Base-by-base conservation (phyloP, 2,113 vertebrate genomes). In the Prunella fulvescens region DNA sequence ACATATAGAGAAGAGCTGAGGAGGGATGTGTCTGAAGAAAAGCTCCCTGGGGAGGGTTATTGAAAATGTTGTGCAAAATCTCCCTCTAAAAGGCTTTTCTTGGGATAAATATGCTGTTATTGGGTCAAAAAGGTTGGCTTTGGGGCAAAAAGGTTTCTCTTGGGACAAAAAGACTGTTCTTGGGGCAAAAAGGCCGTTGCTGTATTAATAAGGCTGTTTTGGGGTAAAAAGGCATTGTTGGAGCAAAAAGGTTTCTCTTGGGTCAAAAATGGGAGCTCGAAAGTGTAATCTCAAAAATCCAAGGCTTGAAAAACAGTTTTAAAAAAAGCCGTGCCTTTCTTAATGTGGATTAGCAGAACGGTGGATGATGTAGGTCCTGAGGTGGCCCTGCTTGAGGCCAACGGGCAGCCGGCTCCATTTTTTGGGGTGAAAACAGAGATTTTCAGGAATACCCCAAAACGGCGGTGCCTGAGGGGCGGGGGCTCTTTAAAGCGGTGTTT, bases 361-460 rank as follows among this genome's bases (percentile, higher is more conserved):
- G 9, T 4, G 44, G 15, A 4, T 1, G 23, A 10, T 14, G 17
- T 3, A 48, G 13, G 1, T 5, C 9, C 19, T 3, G 29, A 42
- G 33, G 16, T 2, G 11, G 10, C 7, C 11, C 26, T 1, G 6
- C 1, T 0, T 4, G 25, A 60, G 33, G 10, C 2, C 5, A 12
- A 18, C 1, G 4, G 8, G 18, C 0, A 0, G 2, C 16, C 5
- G 2, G 6, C 11, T 3, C 12, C 1, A 0, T 3, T 11, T 70
- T 72, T 14, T 3, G 23, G 45, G 70, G 23, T 44, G 54, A 83
- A 81, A 83, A 16, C 3, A 1, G 5, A 5, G 11, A 0, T 23
- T 82, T 88, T 22, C 24, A 4, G 14, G 2, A 35, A 5, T 0
- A 3, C 3, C 17, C 35, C 10, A 22, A 19, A 24, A 2, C 7